Percentiles rank a stretch among this genome's conserved stretches.
These are phyloP conservation scores for Callospermophilus lateralis DNA, from an alignment of 2,113 vertebrate genomes.

Conservation along the genomic window DNA sequence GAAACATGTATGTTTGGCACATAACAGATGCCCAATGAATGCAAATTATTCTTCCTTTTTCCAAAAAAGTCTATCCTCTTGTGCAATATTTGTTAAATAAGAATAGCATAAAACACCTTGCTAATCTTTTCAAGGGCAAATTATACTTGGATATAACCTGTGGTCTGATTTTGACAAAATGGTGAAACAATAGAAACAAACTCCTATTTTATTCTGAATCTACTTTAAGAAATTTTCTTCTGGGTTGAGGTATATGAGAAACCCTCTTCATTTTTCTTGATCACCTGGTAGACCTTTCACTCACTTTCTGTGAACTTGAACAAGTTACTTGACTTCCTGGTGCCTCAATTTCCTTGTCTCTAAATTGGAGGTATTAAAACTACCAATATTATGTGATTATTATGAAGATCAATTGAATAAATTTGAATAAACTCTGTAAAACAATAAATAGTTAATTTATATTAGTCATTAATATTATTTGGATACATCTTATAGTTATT, in stretches of 20 bases:
- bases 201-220: neutral
- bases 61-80: neutral
- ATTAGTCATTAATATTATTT: conserved; percentile 44
- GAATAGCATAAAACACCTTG: neutral
- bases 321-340: neutral
- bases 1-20: neutral
- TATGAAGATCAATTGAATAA: conserved; percentile 40
- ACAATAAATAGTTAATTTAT: conserved; percentile 6
- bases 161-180: conserved; percentile 46
- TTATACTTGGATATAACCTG: neutral
- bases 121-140: neutral
- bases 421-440: conserved; percentile 34
- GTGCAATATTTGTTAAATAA: conserved; percentile 21
- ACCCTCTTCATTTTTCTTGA: neutral
- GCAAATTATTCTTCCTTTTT: neutral
- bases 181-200: neutral
- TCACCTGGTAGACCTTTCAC: neutral
- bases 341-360: neutral
- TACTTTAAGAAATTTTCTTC: neutral
- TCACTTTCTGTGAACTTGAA: neutral
- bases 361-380: neutral
- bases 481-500: neutral
- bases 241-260: neutral
- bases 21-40: conserved; percentile 1
- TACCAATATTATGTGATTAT: neutral